Conservation (phyloP, 2,888 invertebrate species). For the Neocrepidodera transversa region DNA sequence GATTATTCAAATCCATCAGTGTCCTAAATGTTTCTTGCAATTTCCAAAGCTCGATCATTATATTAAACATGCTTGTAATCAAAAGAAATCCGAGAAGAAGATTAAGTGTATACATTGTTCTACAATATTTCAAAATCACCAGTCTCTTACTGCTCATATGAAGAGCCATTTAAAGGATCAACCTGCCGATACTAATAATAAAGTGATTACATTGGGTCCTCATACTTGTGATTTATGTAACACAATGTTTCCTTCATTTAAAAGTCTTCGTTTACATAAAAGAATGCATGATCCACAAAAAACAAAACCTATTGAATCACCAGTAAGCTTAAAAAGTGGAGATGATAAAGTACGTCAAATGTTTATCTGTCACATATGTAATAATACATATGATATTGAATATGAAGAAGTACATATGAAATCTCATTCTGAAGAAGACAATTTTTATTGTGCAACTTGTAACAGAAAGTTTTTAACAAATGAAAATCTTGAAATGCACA, state of each 20-base stretch:
- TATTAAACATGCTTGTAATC: constrained; percentile 59
- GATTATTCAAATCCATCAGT: constrained; percentile 58
- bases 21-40: constrained; percentile 61
- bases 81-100: constrained; percentile 55
- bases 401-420: constrained; percentile 71
- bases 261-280: constrained; percentile 72
- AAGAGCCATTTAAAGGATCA: constrained; percentile 63
- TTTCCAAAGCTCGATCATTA: constrained; percentile 61
- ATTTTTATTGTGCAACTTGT: constrained; percentile 71
- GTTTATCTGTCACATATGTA: constrained; percentile 62
- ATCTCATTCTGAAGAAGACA: constrained; percentile 67
- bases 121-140: constrained; percentile 57
- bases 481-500: constrained; percentile 75
- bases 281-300: constrained; percentile 77
- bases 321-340: constrained; percentile 54
- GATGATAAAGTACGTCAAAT: constrained; percentile 48
- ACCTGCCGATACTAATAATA: constrained; percentile 31
- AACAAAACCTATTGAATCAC: constrained; percentile 63
- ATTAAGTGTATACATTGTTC: constrained; percentile 64
- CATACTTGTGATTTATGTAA: constrained; percentile 71
- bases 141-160: constrained; percentile 67
- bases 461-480: constrained; percentile 74
- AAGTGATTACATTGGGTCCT: constrained; percentile 50
- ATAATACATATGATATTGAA: constrained; percentile 61
- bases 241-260: constrained; percentile 71